Conservation (phyloP, 2,797 vertebrate species). For the Microctenopoma lineatum region DNA sequence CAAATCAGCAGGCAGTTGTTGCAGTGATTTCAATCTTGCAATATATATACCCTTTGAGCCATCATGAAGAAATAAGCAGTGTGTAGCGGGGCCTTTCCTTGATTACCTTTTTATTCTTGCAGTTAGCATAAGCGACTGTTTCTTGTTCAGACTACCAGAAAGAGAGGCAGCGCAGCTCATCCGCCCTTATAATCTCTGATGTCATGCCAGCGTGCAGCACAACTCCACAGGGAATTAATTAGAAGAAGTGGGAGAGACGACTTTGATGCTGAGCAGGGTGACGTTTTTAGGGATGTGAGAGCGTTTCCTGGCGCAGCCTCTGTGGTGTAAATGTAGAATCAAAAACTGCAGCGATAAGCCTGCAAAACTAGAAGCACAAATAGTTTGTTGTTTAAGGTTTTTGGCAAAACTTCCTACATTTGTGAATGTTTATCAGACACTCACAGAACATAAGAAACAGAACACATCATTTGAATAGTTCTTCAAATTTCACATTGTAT, state of each 20-base stretch:
- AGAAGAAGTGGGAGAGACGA: slow-evolving; percentile 36
- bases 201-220: slow-evolving; percentile 20
- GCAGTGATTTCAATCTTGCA: slow-evolving; percentile 12
- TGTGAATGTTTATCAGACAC: slow-evolving; percentile 17
- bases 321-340: slow-evolving; percentile 42
- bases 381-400: not conserved
- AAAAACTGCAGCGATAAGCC: slow-evolving; percentile 37
- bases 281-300: slow-evolving; percentile 25
- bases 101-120: slow-evolving; percentile 14
- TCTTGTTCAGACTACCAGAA: slow-evolving; percentile 24
- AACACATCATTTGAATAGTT: slow-evolving; percentile 17
- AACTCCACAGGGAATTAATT: slow-evolving; percentile 60
- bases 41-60: not conserved
- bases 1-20: slow-evolving; percentile 8
- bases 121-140: slow-evolving; percentile 10
- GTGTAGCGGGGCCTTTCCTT: not conserved
- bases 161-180: slow-evolving; percentile 11
- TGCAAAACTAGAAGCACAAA: slow-evolving; percentile 2
- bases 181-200: slow-evolving; percentile 26
- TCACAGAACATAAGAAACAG: slow-evolving; percentile 1
- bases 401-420: not conserved
- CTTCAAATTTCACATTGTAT: slow-evolving; percentile 15
- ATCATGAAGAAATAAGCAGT: not conserved
- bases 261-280: slow-evolving; percentile 46
- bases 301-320: slow-evolving; percentile 28